A percentile compares a stretch with the other conserved stretches of the same genome.
These are phyloP conservation scores for Toxonevra muliebris DNA, from an alignment of 2,888 invertebrate species.

Conservation along the genomic window DNA sequence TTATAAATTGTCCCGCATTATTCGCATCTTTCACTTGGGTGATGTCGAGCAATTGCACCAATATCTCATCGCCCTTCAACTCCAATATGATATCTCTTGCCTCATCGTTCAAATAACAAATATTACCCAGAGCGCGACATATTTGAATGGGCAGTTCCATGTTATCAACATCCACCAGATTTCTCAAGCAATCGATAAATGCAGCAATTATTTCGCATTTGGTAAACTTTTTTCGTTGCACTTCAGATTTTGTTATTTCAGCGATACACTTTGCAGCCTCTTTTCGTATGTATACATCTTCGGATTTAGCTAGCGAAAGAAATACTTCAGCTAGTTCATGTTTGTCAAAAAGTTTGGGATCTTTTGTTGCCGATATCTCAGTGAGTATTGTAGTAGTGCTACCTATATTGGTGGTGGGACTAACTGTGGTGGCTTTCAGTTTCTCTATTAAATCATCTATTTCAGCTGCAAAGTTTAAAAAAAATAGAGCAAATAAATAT, in stretches of 20 bases:
- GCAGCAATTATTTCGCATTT: slow-evolving; percentile 70
- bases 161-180: slow-evolving; percentile 50
- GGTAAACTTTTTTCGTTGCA: slow-evolving; percentile 77
- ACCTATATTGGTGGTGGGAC: slow-evolving; percentile 40
- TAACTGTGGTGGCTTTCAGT: slow-evolving; percentile 56
- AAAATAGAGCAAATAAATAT: too few species aligned
- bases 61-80: slow-evolving; percentile 67
- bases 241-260: slow-evolving; percentile 82
- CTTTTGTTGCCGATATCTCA: slow-evolving; percentile 61
- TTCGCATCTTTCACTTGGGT: slow-evolving; percentile 51
- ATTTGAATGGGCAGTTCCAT: slow-evolving; percentile 75
- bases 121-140: slow-evolving; percentile 85
- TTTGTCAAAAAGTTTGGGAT: slow-evolving; percentile 62
- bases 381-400: slow-evolving; percentile 52
- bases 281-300: slow-evolving; percentile 66
- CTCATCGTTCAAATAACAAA: slow-evolving; percentile 87
- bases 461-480: slow-evolving; percentile 50
- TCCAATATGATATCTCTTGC: slow-evolving; percentile 68
- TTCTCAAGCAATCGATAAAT: slow-evolving; percentile 68
- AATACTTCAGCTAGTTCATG: slow-evolving; percentile 61
- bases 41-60: slow-evolving; percentile 65
- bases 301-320: slow-evolving; percentile 57
- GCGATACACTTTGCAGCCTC: slow-evolving; percentile 78
- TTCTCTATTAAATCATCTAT: slow-evolving; percentile 63
- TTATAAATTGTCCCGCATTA: slow-evolving; percentile 68